phyloP scores from a whole-genome alignment of 2,888 invertebrate species.

The Fabriciana adippe region DNA sequence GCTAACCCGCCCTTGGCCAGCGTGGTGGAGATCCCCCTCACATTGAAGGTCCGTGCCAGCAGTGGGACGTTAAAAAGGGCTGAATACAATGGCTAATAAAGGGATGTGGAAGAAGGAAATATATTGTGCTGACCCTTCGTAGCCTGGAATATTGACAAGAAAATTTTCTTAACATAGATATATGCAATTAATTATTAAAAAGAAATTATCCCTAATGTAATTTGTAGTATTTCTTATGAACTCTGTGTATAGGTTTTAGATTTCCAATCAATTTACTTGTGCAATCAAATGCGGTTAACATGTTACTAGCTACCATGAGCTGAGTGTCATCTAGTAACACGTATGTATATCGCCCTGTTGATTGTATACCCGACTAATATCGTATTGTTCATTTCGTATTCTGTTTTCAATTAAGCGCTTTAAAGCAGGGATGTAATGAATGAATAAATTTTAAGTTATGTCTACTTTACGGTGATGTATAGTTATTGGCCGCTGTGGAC shows the following conservation, averaged over 20 bases:
- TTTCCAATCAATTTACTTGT: conserved; percentile 61
- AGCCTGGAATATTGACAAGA: no score
- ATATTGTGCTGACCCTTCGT: no score
- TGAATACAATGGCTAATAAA: no score
- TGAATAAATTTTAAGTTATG: conserved; percentile 35
- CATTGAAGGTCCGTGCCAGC: no score
- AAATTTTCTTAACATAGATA: no score
- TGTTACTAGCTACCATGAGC: conserved; percentile 48
- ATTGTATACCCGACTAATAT: conserved; percentile 42
- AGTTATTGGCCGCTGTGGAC: conserved; percentile 11
- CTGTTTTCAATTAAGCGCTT: conserved; percentile 40
- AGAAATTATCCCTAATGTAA: no score
- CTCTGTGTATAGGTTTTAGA: conserved; percentile 26
- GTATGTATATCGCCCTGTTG: conserved; percentile 42
- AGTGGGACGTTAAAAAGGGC: no score
- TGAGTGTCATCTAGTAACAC: conserved; percentile 53
- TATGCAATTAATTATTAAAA: no score
- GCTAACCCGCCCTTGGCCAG: no score
- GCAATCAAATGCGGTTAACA: conserved; percentile 69
- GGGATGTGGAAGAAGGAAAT: no score
- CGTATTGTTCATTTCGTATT: conserved; percentile 42
- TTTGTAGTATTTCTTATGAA: no score
- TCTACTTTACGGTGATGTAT: conserved; percentile 27
- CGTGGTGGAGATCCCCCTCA: no score
- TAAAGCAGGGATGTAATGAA: conserved; percentile 34